Evolutionary conservation across 2,888 invertebrate genomes (phyloP), one percentile per base, ranked within the genome.

Genomic region (Synergus itoensis): DNA sequence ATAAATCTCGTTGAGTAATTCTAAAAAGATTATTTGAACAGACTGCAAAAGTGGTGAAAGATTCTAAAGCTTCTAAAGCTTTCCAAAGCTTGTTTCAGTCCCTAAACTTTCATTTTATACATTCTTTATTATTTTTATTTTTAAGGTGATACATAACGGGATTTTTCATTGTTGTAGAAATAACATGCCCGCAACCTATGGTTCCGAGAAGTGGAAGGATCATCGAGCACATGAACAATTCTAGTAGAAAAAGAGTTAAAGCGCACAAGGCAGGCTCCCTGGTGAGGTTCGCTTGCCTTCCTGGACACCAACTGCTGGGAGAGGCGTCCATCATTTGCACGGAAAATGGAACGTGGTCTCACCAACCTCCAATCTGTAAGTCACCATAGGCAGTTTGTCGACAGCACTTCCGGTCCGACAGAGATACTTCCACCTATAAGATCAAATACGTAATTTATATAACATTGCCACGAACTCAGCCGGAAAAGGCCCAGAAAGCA

Each of bases 311-410:
- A 83, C 92, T 95, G n/a, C 92, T 95, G 43, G 98, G 98, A 5
- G 97, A 97, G 90, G 95, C 95, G 0, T 96, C 96, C 82, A 96
- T 97, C 86, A 96, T 97, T 67, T 98, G 98, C 93, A 97, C 96
- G 8, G 97, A 97, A 91, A 96, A 95, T 82, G 97, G 97, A 69
- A 96, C 95, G 89, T 98, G 97, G 98, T 97, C 97, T 1, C 96
- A 97, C 91, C 96, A 96, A 36, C 95, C 97, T 14, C 98, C 98
- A 73, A 95, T 96, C 90, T 98, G 98, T 94, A 91, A 94, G 94
- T 93, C 76, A 75, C 60, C 60, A 64, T 53, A 64, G 60, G 21
- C 75, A 41, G 21, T 63, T 60, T 48, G 36, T 45, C 48, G 16
- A 36, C 63, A 64, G 41, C 40, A 78, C 75, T 79, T 63, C 73